phyloP scores from a whole-genome alignment of 2,797 vertebrate species.

The Luscinia megarhynchos region DNA sequence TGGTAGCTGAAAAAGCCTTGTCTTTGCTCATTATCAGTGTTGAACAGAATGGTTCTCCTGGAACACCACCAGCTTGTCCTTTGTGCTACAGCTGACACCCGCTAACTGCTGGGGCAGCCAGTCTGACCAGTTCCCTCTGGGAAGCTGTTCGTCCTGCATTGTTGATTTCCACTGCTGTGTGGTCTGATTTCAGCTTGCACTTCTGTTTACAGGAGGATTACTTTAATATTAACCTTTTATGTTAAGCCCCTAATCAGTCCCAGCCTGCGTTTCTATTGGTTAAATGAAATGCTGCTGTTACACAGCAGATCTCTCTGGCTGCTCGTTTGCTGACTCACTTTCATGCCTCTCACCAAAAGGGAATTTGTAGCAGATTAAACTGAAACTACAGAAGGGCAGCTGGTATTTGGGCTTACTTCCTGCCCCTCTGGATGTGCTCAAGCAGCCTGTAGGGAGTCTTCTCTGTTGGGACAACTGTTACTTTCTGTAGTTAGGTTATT shows the following conservation, averaged over 20 bases:
- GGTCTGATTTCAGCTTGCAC: not conserved
- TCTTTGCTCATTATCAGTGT: not conserved
- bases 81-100: not conserved
- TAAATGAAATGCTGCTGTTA: not conserved
- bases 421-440: not conserved
- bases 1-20: not conserved
- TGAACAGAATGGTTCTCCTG: not conserved
- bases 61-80: not conserved
- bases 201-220: not conserved
- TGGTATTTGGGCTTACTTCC: not conserved
- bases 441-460: not conserved
- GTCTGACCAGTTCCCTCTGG: not conserved
- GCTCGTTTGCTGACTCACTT: slow-evolving; percentile 28
- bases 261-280: not conserved
- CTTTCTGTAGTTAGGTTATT: not conserved
- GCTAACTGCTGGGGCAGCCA: not conserved
- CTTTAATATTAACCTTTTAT: not conserved
- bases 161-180: not conserved
- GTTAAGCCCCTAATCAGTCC: not conserved
- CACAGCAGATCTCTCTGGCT: not conserved
- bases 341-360: not conserved
- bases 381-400: not conserved
- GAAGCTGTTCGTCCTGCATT: not conserved
- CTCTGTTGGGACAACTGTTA: not conserved
- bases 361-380: not conserved